Conservation (phyloP, 2,888 invertebrate species). For the Xestoiulus laeticollis region DNA sequence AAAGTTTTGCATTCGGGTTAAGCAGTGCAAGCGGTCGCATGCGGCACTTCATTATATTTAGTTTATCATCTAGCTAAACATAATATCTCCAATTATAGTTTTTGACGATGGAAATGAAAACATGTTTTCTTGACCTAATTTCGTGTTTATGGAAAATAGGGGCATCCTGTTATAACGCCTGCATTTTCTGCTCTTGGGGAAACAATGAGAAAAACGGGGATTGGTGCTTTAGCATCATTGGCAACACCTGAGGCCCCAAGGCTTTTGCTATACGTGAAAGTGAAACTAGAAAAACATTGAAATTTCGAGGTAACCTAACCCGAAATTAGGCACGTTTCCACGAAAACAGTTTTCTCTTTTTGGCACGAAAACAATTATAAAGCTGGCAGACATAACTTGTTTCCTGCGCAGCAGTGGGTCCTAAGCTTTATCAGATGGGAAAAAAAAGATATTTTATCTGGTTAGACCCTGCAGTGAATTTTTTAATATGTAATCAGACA, state of each 20-base stretch:
- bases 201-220: neutral
- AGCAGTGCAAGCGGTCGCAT: neutral
- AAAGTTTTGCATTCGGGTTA: neutral
- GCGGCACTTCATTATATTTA: neutral
- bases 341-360: neutral
- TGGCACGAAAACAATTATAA: neutral
- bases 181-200: neutral
- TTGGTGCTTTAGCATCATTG: neutral
- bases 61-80: neutral
- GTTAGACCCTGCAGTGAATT: neutral
- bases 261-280: neutral
- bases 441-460: neutral
- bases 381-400: neutral
- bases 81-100: neutral
- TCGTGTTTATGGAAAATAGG: neutral
- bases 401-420: neutral
- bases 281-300: neutral
- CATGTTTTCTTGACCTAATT: slow-evolving; percentile 48
- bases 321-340: neutral
- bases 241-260: neutral
- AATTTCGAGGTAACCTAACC: neutral
- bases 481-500: no score
- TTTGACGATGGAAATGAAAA: neutral
- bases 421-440: neutral
- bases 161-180: slow-evolving; percentile 32